Evolutionary conservation across 2,113 vertebrate genomes (phyloP).

Genomic region (Platichthys flesus): DNA sequence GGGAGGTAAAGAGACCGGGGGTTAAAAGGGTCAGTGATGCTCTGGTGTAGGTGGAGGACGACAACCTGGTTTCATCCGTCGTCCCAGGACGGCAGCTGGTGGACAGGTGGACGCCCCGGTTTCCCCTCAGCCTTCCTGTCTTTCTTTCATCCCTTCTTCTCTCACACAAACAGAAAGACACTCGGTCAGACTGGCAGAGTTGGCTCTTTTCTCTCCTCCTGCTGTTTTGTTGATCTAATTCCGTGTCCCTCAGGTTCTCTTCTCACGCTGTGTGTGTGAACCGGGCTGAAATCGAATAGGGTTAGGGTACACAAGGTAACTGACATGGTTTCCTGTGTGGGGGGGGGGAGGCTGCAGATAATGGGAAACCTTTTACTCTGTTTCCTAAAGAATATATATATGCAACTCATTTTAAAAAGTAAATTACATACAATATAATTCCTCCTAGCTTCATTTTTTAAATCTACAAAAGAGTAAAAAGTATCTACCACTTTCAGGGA

Average conservation of each 20-base stretch:
- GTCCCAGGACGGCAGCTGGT: conserved; percentile 7
- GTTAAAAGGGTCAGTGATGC: conserved; percentile 63
- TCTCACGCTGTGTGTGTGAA: conserved; percentile 21
- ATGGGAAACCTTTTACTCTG: background rate
- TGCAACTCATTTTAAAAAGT: no score
- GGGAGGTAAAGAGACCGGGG: conserved; percentile 63
- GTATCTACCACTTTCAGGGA: no score
- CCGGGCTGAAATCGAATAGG: conserved; percentile 40
- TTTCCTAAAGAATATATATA: background rate
- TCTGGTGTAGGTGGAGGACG: conserved; percentile 65
- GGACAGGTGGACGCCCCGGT: conserved; percentile 58
- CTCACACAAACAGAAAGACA: background rate
- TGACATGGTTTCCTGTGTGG: conserved; percentile 16
- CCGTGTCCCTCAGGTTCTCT: conserved; percentile 5
- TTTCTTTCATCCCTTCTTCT: conserved; percentile 2
- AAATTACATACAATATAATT: no score
- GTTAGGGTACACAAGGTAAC: conserved; percentile 12
- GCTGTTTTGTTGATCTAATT: conserved; percentile 38
- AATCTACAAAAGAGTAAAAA: no score
- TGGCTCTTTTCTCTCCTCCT: conserved; percentile 13
- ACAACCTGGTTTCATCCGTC: conserved; percentile 20
- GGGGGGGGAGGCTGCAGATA: background rate
- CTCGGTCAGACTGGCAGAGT: background rate
- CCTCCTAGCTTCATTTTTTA: no score
- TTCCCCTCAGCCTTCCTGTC: background rate